Base-by-base conservation (phyloP, 2,888 invertebrate genomes). In the Parnassius mnemosyne region DNA sequence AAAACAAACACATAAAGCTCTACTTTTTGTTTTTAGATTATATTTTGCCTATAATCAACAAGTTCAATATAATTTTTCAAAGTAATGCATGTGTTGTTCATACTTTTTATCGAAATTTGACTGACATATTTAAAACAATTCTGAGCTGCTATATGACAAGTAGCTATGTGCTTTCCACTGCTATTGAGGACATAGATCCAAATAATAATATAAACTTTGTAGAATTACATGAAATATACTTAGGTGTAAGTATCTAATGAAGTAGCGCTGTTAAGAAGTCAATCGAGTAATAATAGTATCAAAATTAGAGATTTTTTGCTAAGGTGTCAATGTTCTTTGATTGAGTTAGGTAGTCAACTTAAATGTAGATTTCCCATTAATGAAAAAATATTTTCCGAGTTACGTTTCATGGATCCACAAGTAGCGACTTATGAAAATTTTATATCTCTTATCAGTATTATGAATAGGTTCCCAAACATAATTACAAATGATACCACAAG, bases 351-450 rank as follows among this genome's bases (percentile, higher is more conserved):
- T 10, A 10, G 9, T 44, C 16, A 16, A 16, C 16, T 16, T 16
- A 16, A 16, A 16, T 16, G 16, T 16, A 13, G 25, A 57, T 47
- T 47, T 44, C 57, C 47, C 12, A 47, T 34, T 47, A 57, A 57
- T 57, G 47, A 57, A 57, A 57, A 47, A 47, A 57, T 55, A 55
- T 55, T 55, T 47, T 57, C 47, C 57, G 46, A 57, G 25, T 57
- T 46, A 57, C 57, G 47, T 57, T 57, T 47, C 47, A 57, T 57
- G 12, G 46, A 44, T 12, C 47, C 46, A 20, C 47, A 57, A 57
- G 47, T 57, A 57, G 57, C 5, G 34, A 47, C 46, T 57, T 47
- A 57, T 57, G 47, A 57, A 57, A 57, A 47, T 47, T 57, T 57
- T 47, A 47, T 34, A 44, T 57, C 47, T 47, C 47, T 47, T 57